A percentile compares a stretch with the other conserved stretches of the same genome.
phyloP scores from a whole-genome alignment of 2,113 vertebrate species.

The Callithrix jacchus region DNA sequence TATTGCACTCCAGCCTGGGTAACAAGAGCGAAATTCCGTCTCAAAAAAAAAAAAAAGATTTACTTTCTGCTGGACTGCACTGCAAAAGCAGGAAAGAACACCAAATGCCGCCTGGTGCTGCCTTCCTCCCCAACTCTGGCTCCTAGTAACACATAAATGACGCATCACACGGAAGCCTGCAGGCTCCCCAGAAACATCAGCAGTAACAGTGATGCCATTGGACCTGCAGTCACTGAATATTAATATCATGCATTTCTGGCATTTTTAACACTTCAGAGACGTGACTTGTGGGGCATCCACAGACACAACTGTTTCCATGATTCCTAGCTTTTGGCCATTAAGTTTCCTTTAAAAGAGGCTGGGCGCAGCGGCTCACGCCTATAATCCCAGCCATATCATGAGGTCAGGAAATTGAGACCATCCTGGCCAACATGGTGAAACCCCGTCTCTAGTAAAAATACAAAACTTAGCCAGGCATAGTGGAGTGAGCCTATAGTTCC shows the following conservation, averaged over 20 bases:
- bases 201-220: not conserved
- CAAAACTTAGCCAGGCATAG: too few species aligned
- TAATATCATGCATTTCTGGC: fast-evolving
- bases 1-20: too few species aligned
- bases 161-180: not conserved
- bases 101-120: not conserved
- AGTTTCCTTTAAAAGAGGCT: not conserved
- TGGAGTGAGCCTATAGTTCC: too few species aligned
- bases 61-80: not conserved
- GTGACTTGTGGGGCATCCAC: not conserved
- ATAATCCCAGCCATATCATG: too few species aligned
- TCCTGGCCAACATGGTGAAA: too few species aligned
- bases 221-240: fast-evolving
- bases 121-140: not conserved
- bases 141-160: not conserved
- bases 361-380: too few species aligned
- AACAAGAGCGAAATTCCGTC: too few species aligned
- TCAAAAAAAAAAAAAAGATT: too few species aligned
- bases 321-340: not conserved
- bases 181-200: not conserved
- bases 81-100: not conserved
- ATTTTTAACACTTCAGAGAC: not conserved
- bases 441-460: too few species aligned
- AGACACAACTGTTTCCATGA: fast-evolving
- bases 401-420: too few species aligned